Base-by-base conservation (phyloP, 1,140 invertebrate species). In the Stegodyphus dumicola region DNA sequence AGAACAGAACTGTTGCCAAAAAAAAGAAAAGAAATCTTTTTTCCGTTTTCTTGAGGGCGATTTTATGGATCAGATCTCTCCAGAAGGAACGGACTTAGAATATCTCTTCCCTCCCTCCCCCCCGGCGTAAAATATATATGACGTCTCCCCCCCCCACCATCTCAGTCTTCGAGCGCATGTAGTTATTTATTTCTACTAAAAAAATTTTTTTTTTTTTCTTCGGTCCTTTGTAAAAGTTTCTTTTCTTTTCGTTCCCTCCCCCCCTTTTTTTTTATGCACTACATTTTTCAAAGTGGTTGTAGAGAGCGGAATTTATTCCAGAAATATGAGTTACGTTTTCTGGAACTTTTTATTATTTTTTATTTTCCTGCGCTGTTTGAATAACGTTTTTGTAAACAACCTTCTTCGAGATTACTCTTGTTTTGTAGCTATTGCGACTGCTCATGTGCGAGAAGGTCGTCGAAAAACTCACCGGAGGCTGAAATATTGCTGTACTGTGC, bases 381-480 rank as follows among this genome's bases (percentile, higher is more conserved):
- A 60, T 60, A 60, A 60, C 56, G 56, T 60, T 60, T 60, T 60
- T 60, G 56, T 60, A 60, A 60, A 60, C 56, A 60, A 60, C 56
- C 56, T 60, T 60, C 56, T 60, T 60, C 56, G 9, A 60, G 56
- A 60, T 60, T 60, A 60, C 56, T 60, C 56, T 60, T 15, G 9
- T 60, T 9, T 15, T 15, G 56, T 60, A 60, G 15, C 33, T 33
- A 33, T 33, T 33, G 33, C 33, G 33, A 33, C 33, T 33, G 33
- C 33, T 33, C 33, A 33, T 33, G 33, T 33, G 33, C 33, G 33
- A 33, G 33, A 33, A 33, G 33, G 33, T 33, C 33, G 33, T 33
- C 33, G 33, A 33, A 33, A 3, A 33, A 33, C 33, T 33, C 33
- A 33, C 33, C 33, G 33, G 33, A 33, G 33, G 33, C 33, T 33